These are phyloP conservation scores for Oophaga sylvatica DNA, from an alignment of 2,797 vertebrate species.

Conservation along the genomic window DNA sequence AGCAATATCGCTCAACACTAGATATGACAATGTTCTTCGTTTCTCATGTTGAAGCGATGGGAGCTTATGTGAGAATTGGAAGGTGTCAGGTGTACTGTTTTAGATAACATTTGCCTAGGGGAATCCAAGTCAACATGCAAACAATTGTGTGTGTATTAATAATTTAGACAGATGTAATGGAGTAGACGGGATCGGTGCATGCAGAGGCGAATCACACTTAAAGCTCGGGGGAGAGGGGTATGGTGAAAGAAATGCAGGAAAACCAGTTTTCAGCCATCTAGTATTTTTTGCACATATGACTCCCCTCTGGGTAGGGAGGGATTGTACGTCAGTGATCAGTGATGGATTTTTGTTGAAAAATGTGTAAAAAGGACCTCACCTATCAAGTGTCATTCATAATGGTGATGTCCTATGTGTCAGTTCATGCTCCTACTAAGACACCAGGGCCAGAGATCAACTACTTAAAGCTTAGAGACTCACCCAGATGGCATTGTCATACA, in stretches of 20 bases:
- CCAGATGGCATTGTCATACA: too few relatives aligned
- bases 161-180: constrained; percentile 18
- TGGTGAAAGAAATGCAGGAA: constrained; percentile 10
- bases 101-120: constrained; percentile 2
- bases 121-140: neutral
- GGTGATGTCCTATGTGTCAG: too few relatives aligned
- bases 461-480: too few relatives aligned
- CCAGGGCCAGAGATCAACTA: too few relatives aligned
- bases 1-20: too few relatives aligned
- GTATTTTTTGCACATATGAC: neutral
- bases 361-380: too few relatives aligned
- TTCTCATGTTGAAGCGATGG: constrained; percentile 4
- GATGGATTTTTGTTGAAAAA: neutral
- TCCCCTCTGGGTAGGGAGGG: neutral
- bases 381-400: too few relatives aligned
- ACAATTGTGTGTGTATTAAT: constrained; percentile 3
- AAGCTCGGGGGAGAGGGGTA: too few relatives aligned
- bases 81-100: constrained; percentile 4
- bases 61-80: neutral
- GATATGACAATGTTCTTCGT: neutral
- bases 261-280: constrained; percentile 17
- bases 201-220: neutral
- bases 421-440: too few relatives aligned
- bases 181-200: neutral
- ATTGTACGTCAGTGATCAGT: neutral